phyloP scores from a whole-genome alignment of 2,113 vertebrate genomes.

The Aldabrachelys gigantea region DNA sequence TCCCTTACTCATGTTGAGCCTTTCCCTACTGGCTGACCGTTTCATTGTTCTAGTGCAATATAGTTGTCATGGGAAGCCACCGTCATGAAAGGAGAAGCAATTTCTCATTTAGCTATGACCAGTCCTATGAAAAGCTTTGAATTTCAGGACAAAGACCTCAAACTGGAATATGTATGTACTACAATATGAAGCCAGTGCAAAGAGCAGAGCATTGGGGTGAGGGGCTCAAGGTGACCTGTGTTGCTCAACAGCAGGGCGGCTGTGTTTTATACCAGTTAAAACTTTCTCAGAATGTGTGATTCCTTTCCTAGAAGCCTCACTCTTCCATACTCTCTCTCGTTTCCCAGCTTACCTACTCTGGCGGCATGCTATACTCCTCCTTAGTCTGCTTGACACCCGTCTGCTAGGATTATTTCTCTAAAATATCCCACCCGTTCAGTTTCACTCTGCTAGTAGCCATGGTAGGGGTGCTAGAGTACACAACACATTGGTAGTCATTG shows the following conservation, averaged over 20 bases:
- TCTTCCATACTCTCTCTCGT: not conserved
- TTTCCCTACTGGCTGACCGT: conserved; percentile 1
- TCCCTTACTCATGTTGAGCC: not conserved
- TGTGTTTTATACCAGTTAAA: not conserved
- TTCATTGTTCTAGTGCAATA: not conserved
- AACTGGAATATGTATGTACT: not conserved
- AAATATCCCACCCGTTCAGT: not conserved
- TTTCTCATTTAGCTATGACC: not conserved
- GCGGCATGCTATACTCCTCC: not conserved
- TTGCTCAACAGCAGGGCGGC: not conserved
- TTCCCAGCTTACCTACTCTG: not conserved
- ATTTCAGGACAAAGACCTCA: not conserved
- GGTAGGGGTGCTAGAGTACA: not conserved
- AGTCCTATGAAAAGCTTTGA: not conserved
- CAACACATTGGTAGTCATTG: not conserved
- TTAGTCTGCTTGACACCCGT: not conserved
- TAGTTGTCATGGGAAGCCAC: conserved; percentile 27
- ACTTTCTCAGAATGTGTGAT: not conserved
- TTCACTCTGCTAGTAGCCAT: not conserved
- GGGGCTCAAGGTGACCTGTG: not conserved
- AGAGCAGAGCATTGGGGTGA: not conserved
- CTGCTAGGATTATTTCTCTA: not conserved
- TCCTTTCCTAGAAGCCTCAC: not conserved
- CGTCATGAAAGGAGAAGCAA: not conserved
- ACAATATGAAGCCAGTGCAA: not conserved